Base-by-base conservation (phyloP, 1,140 invertebrate species). In the Sogatella furcifera region DNA sequence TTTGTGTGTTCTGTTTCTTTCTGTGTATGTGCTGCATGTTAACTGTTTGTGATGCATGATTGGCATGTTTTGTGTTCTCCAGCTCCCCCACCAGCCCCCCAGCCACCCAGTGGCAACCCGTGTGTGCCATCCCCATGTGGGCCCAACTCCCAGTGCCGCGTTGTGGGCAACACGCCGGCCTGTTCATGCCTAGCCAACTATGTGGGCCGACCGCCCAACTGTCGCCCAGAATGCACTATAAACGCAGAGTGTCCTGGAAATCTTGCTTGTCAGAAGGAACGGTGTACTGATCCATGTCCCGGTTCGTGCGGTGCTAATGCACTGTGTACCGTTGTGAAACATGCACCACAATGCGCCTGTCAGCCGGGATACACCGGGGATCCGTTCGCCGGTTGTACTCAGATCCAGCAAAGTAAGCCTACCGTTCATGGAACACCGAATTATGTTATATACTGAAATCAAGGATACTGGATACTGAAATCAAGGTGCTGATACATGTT, bases 311-410 rank as follows among this genome's bases (percentile, higher is more conserved):
- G 80, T 1, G 63, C 72, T n/a, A 74, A 75, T 57, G 75, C 79
- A 0, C 71, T 74, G 3, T 82, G 80, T 69, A 66, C 65, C 6
- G 75, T 80, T 0, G 68, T 74, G 21, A 77, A 81, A 60, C 80
- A 82, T 61, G 74, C 75, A 13, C 77, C 79, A 10, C 68, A 76
- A 15, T 83, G 81, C 59, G 71, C 72, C n/a, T 83, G 81, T 67
- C 69, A 74, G 3, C 72, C 77, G 41, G 80, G 81, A 8, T 81
- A 76, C 62, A 74, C 73, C 22, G 77, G 73, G 44, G 75, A 75
- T 69, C 73, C 74, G 31, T 78, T 74, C 52, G 69, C 62, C 42
- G 69, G 67, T 42, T 77, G 76, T 58, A 58, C 55, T 17, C 58
- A 64, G 11, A 62, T 64, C 19, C 59, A 63, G 52, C 59, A 63